These are phyloP conservation scores for Cisticola juncidis DNA, from an alignment of 2,113 vertebrate genomes.

Conservation along the genomic window DNA sequence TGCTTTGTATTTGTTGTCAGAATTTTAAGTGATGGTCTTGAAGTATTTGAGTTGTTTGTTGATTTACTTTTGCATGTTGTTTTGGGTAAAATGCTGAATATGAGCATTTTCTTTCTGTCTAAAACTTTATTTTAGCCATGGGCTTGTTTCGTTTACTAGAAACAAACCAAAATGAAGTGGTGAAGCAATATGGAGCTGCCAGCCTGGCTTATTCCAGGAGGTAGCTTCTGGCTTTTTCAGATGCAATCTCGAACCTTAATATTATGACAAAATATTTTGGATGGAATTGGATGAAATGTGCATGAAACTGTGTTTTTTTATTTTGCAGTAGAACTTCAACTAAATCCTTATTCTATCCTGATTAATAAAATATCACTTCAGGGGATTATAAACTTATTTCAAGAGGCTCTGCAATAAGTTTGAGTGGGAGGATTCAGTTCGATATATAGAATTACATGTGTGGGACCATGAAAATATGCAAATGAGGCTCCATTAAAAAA, in stretches of 20 bases:
- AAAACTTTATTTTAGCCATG: constrained; percentile 30
- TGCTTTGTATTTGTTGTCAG: background rate
- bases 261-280: background rate
- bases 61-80: constrained; percentile 48
- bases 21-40: constrained; percentile 11
- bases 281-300: background rate
- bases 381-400: background rate
- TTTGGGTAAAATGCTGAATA: constrained; percentile 49
- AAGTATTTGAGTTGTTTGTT: constrained; percentile 26
- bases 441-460: background rate
- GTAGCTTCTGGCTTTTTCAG: background rate
- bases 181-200: background rate
- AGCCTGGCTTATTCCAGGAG: background rate
- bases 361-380: background rate
- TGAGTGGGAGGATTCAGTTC: constrained; percentile 9
- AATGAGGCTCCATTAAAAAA: background rate
- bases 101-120: constrained; percentile 18
- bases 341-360: background rate
- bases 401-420: background rate
- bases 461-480: background rate
- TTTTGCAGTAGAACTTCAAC: background rate
- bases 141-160: constrained; percentile 36
- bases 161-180: constrained; percentile 15
- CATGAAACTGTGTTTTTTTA: background rate
- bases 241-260: background rate